Evolutionary conservation across 2,797 vertebrate genomes (phyloP).

Genomic region (Phrynocephalus forsythii): DNA sequence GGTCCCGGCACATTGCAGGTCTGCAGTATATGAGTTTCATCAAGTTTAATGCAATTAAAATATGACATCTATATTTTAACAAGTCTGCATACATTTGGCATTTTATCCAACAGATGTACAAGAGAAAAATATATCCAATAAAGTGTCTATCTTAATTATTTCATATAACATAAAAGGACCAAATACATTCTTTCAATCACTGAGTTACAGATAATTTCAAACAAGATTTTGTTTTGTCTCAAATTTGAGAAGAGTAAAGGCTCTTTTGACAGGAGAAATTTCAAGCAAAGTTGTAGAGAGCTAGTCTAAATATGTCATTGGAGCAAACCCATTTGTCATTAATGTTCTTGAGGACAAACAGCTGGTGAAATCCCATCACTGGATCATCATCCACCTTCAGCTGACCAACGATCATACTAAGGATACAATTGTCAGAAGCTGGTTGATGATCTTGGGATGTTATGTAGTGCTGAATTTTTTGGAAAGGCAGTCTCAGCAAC

Average conservation of each 20-base stretch:
- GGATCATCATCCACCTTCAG: conserved; percentile 82
- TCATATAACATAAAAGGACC: neutral
- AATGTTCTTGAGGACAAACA: conserved; percentile 81
- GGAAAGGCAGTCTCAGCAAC: conserved; percentile 79
- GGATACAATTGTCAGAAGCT: conserved; percentile 78
- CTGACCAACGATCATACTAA: conserved; percentile 83
- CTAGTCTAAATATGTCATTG: conserved; percentile 84
- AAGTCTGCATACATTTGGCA: neutral
- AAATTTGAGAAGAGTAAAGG: neutral
- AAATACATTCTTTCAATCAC: neutral
- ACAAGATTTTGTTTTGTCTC: neutral
- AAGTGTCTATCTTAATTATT: neutral
- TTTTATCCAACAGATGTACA: conserved; percentile 2
- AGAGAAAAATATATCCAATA: neutral
- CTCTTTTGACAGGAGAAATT: conserved; percentile 1
- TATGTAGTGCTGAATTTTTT: conserved; percentile 80
- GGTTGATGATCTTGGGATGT: conserved; percentile 83
- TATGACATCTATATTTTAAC: neutral
- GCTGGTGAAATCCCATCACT: conserved; percentile 84
- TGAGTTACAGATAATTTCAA: neutral
- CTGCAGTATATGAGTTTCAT: neutral
- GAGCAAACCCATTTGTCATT: conserved; percentile 80
- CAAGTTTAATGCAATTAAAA: conserved; percentile 14
- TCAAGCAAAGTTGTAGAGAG: conserved; percentile 79
- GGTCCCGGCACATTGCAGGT: too few relatives aligned